phyloP scores from a whole-genome alignment of 2,888 invertebrate species.

The Sinohyriopsis cumingii region DNA sequence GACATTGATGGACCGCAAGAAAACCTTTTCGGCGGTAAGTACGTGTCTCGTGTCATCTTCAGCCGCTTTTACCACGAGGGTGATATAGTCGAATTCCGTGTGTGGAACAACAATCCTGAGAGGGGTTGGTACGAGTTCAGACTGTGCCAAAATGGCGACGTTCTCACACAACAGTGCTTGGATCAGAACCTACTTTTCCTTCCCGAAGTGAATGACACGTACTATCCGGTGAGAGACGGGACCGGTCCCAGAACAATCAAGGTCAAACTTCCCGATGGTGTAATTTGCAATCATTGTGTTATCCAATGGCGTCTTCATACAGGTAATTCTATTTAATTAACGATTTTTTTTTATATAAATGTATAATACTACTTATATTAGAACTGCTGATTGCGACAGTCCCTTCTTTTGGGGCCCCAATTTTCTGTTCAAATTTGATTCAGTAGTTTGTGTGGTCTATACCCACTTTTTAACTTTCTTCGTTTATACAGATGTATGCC shows the following conservation, averaged over 20 bases:
- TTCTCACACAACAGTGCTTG: constrained; percentile 22
- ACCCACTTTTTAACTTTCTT: no score
- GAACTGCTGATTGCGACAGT: no score
- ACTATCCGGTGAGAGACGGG: constrained; percentile 16
- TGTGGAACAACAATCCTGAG: constrained; percentile 32
- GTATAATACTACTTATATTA: neutral
- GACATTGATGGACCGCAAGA: constrained; percentile 18
- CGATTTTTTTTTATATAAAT: neutral
- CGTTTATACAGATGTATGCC: no score
- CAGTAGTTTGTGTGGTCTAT: no score
- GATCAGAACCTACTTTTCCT: constrained; percentile 24
- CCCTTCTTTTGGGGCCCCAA: no score
- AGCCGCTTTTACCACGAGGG: constrained; percentile 31
- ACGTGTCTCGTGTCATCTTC: constrained; percentile 27
- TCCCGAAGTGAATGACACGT: constrained; percentile 12
- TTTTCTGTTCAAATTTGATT: no score
- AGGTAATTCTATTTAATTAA: constrained; percentile 11
- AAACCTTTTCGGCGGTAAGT: constrained; percentile 40
- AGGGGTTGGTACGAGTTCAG: constrained; percentile 35
- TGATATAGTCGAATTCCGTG: constrained; percentile 20
- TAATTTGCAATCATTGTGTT: constrained; percentile 32
- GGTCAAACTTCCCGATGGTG: constrained; percentile 30
- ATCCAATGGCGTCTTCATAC: constrained; percentile 36
- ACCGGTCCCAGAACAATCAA: constrained; percentile 28
- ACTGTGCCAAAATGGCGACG: constrained; percentile 22